These are phyloP conservation scores for Petrocephalus schoutedeni DNA, from an alignment of 2,797 vertebrate genomes.

Conservation along the genomic window DNA sequence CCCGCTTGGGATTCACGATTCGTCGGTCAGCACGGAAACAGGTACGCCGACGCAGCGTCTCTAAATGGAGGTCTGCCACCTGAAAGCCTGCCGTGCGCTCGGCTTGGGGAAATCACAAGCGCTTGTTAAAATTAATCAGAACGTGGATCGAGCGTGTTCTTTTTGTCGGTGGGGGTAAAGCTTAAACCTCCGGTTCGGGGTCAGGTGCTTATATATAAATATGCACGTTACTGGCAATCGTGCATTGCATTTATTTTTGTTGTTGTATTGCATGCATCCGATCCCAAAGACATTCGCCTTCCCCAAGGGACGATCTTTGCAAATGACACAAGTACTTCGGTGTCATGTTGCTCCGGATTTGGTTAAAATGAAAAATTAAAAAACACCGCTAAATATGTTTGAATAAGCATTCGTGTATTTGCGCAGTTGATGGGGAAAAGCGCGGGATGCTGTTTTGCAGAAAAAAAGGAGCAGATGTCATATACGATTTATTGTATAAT, in stretches of 20 bases:
- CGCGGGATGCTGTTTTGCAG: not conserved
- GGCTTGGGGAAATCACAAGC: not conserved
- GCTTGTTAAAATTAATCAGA: not conserved
- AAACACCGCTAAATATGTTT: not conserved
- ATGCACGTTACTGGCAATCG: not conserved
- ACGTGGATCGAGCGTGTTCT: not conserved
- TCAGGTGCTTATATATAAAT: not conserved
- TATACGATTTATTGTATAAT: conserved; percentile 20
- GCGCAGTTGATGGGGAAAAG: not conserved
- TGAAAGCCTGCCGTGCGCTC: not conserved
- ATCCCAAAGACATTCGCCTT: not conserved
- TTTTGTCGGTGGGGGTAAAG: not conserved
- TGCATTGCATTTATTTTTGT: not conserved
- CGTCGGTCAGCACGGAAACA: not conserved
- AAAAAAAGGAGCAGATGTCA: not conserved
- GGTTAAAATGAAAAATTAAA: not conserved
- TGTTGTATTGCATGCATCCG: not conserved
- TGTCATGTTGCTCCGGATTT: not conserved
- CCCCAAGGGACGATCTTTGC: not conserved
- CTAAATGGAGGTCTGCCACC: not conserved
- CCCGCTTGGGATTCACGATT: not conserved
- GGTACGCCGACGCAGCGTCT: not conserved
- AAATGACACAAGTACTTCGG: not conserved
- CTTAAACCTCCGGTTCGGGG: not conserved
- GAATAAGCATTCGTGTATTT: not conserved